phyloP scores from a whole-genome alignment of 2,113 vertebrate species.

The zebrafish (Danio rerio) region GRCz12tu NC_133178.1:54278501-54279000 shows the following conservation, averaged over 20 bases:
- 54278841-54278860: constrained; percentile 61
- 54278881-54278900: constrained; percentile 98
- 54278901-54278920: constrained; percentile 98
- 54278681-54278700: neutral
- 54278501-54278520: constrained; percentile 43
- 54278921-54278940: constrained; percentile 98
- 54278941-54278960: constrained; percentile 87
- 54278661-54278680: constrained; percentile 17
- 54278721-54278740: constrained; percentile 22
- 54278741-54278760: constrained; percentile 14
- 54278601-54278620: constrained; percentile 16
- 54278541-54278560: constrained; percentile 27
- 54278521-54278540: constrained; percentile 9
- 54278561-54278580: neutral
- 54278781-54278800: neutral
- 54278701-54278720: neutral
- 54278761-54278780: neutral
- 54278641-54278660: constrained; percentile 14
- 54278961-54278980: neutral
- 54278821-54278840: neutral
- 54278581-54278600: constrained; percentile 20
- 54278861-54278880: constrained; percentile 97
- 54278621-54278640: constrained; percentile 30
- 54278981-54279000: constrained; percentile 9
- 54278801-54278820: constrained; percentile 9